Evolutionary conservation across 2,888 invertebrate genomes (phyloP).

Genomic region (Lydus trimaculatus): DNA sequence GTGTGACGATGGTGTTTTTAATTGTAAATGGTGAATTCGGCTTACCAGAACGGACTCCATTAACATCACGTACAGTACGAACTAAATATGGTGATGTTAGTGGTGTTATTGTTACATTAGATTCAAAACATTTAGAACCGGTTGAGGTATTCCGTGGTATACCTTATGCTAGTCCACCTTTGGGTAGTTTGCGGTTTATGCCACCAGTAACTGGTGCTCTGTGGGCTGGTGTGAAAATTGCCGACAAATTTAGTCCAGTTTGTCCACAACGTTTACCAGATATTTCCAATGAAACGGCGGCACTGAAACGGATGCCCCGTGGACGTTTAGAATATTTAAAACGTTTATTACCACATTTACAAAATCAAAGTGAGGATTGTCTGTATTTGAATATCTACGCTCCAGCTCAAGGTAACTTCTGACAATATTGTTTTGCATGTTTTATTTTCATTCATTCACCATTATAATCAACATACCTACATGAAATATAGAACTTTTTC

Average conservation of each 20-base stretch:
- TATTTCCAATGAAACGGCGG: constrained; percentile 83
- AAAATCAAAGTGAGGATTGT: constrained; percentile 96
- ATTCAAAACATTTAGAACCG: constrained; percentile 81
- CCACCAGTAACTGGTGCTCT: constrained; percentile 93
- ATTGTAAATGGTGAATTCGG: constrained; percentile 44
- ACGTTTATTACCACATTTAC: constrained; percentile 84
- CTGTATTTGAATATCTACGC: constrained; percentile 96
- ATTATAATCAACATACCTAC: not conserved
- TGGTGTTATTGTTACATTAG: constrained; percentile 84
- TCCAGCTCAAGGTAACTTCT: constrained; percentile 88
- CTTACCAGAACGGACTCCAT: constrained; percentile 55
- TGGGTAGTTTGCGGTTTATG: constrained; percentile 91
- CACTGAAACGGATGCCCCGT: constrained; percentile 84
- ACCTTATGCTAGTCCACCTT: constrained; percentile 93
- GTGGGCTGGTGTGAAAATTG: constrained; percentile 89
- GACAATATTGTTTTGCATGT: not conserved
- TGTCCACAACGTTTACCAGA: constrained; percentile 92
- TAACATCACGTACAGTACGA: constrained; percentile 84
- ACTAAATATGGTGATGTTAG: constrained; percentile 89
- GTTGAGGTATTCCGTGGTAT: constrained; percentile 94
- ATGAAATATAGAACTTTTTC: not conserved
- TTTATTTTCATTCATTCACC: too few species aligned
- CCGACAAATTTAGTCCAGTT: constrained; percentile 87
- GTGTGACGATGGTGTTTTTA: constrained; percentile 21
- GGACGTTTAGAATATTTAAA: constrained; percentile 89